Base-by-base conservation (phyloP, 2,797 vertebrate genomes). In the Heliangelus exortis region DNA sequence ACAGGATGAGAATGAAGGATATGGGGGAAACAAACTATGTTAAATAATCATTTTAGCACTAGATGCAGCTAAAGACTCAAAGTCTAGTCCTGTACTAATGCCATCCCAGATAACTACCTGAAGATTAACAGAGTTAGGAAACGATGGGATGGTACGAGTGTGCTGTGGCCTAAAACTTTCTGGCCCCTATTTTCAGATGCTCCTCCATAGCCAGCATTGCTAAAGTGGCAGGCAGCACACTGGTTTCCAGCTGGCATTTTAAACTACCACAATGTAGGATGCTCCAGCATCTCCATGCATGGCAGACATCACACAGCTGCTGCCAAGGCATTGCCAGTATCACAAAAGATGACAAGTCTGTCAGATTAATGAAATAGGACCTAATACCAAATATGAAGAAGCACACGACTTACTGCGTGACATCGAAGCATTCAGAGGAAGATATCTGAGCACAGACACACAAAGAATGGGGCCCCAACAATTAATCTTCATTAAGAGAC, bases 401-500 rank as follows among this genome's bases (percentile, higher is more conserved):
- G n/a, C 10, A 36, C 23, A 80, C n/a, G n/a, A 43, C n/a, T 28
- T 41, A 47, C 23, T n/a, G 39, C 1, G 0, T 45, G 65, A 77
- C 66, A 51, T 7, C 0, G 8, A 66, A 67, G 34, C n/a, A 11
- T 51, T 80, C 61, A 43, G 39, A 67, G 50, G 29, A 89, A 92
- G 45, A 26, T 20, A 66, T 41, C n/a, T 57, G 61, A 91, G 59
- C 34, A 26, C 1, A 9, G 51, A 72, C 19, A 18, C 12, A 85
- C 17, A 19, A 89, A 89, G 26, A 11, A 89, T 5, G 12, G 23
- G 34, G 71, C 54, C 43, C 2, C 73, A 68, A 51, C 50, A 63
- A 92, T 93, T 78, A 92, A 90, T 92, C 92, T 92, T 95, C 89
- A 88, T 87, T 94, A 94, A 87, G 72, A 89, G 34, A 55, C 43